Percentiles rank a stretch among this genome's conserved stretches.
phyloP scores from a whole-genome alignment of 2,113 vertebrate genomes.

The Phyllostomus discolor region DNA sequence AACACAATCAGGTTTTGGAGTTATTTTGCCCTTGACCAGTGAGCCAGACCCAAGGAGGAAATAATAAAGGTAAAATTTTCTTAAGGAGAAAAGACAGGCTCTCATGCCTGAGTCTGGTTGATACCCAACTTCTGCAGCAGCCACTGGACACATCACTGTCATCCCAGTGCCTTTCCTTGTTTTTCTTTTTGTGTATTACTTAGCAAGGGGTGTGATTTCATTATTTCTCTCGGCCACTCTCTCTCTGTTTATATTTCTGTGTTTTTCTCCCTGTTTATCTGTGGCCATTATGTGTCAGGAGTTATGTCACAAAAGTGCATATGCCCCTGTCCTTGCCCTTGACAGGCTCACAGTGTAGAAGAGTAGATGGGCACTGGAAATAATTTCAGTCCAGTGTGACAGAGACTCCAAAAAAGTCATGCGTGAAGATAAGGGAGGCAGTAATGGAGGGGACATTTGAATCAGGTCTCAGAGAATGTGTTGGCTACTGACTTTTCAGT shows the following conservation, averaged over 20 bases:
- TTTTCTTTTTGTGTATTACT: neutral
- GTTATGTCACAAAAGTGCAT: neutral
- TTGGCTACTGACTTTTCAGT: constrained; percentile 3
- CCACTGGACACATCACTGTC: neutral
- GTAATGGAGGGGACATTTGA: constrained; percentile 25
- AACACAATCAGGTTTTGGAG: neutral
- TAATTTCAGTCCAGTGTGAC: neutral
- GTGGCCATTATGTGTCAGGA: neutral
- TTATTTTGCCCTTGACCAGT: neutral
- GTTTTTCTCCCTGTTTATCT: neutral
- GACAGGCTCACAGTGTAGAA: neutral
- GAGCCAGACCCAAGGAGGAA: neutral
- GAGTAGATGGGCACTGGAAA: neutral
- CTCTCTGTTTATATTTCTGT: neutral
- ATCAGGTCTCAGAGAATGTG: constrained; percentile 4
- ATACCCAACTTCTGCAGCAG: neutral
- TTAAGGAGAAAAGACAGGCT: neutral
- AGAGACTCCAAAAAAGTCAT: neutral
- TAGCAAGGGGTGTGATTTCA: neutral
- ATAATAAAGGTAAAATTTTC: neutral
- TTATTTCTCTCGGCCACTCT: neutral
- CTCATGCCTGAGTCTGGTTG: neutral
- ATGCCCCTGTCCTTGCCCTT: neutral
- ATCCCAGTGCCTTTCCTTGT: neutral
- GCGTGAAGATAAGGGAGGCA: neutral